Evolutionary conservation across 2,888 invertebrate species (phyloP), one percentile per base, ranked within the genome.

Genomic region (Dendrolimus pini): DNA sequence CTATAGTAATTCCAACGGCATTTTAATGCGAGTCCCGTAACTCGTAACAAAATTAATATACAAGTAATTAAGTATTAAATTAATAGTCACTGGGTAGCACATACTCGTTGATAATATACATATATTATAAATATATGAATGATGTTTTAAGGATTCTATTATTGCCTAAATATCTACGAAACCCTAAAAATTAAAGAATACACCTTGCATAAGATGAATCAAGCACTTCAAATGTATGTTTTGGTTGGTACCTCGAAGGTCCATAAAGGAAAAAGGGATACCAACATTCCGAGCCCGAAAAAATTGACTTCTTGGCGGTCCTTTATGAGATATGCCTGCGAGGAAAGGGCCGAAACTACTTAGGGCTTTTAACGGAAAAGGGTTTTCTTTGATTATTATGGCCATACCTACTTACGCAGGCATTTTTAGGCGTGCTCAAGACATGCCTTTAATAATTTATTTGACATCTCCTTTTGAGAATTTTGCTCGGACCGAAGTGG

Each of bases 311-410:
- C 70, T 71, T 76, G 67, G 69, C 72, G 75, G 47, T 47, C 47
- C 47, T 76, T 75, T 73, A 78, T 70, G 77, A 76, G 73, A 61
- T 66, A 67, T 63, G 68, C 66, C 59, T 65, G 66, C 61, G 62
- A 62, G 59, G 65, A 69, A 73, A 67, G 76, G 73, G 68, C 69
- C 70, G 61, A 72, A 78, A 80, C 77, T 77, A 73, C 77, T 72
- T 60, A 64, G 70, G 62, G 77, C 79, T 80, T 77, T 80, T 79
- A 79, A 74, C 72, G 30, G 64, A 57, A 65, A 74, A 72, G 72
- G 73, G 72, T 65, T 18, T 69, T 69, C 58, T 61, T 69, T 68
- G 68, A 69, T 75, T 72, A 77, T 79, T 79, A 77, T 72, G 64
- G 69, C 61, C 60, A 60, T 65, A 59, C 62, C 70, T 70, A 73